Conservation (phyloP, 2,113 vertebrate species). For the Glaucomys volans region DNA sequence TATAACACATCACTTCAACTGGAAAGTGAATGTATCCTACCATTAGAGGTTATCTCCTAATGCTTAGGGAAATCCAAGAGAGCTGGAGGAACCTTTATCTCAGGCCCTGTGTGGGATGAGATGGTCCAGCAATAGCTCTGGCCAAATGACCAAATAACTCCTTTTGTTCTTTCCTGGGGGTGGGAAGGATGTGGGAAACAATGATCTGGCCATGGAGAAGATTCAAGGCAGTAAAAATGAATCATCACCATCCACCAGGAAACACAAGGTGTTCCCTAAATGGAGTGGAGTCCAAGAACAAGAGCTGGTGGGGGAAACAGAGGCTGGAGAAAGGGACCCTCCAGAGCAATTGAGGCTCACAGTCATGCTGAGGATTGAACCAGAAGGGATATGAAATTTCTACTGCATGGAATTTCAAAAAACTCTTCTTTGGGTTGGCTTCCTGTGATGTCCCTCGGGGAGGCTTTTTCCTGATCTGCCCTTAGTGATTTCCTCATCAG, state of each 20-base stretch:
- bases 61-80: background rate
- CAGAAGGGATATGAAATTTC: background rate
- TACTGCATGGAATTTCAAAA: background rate
- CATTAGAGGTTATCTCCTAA: constrained; percentile 41
- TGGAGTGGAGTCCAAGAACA: background rate
- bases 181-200: constrained; percentile 72
- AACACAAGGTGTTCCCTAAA: constrained; percentile 61
- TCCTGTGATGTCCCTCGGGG: background rate
- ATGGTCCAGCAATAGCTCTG: background rate
- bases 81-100: background rate
- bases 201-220: constrained; percentile 54
- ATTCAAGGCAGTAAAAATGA: constrained; percentile 62
- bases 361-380: background rate
- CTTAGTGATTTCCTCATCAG: background rate
- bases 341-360: background rate
- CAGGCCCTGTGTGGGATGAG: background rate
- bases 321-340: background rate
- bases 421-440: background rate
- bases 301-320: background rate
- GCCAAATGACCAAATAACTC: background rate
- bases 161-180: constrained; percentile 63
- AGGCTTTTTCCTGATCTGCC: background rate
- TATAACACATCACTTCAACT: constrained; percentile 26
- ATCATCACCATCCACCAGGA: constrained; percentile 58
- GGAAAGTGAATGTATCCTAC: constrained; percentile 10